Evolutionary conservation across 2,888 invertebrate species (phyloP).

Genomic region (Sinelater perroti): DNA sequence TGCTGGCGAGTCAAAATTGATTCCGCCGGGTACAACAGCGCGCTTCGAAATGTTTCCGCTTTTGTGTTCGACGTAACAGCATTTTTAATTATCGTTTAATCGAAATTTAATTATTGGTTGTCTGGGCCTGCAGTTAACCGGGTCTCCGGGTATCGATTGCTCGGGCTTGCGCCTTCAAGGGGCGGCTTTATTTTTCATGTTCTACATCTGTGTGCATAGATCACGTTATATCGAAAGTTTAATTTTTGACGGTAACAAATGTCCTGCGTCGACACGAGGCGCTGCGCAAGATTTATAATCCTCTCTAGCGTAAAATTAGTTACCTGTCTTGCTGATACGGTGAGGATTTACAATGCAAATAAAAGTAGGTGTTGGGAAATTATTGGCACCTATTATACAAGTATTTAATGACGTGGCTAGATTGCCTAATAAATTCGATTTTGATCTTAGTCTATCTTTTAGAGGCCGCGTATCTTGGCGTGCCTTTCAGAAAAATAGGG

Average conservation of each 20-base stretch:
- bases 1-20: neutral
- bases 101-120: slow-evolving; percentile 28
- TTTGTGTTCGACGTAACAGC: neutral
- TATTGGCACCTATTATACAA: slow-evolving; percentile 22
- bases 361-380: slow-evolving; percentile 24
- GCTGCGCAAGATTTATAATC: slow-evolving; percentile 36
- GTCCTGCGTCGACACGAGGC: slow-evolving; percentile 35
- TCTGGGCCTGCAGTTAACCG: neutral
- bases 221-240: slow-evolving; percentile 35
- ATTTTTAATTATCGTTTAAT: slow-evolving; percentile 17
- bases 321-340: slow-evolving; percentile 32
- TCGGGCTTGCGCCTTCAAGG: slow-evolving; percentile 6
- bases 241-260: slow-evolving; percentile 39
- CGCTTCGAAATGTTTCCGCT: no score
- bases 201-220: slow-evolving; percentile 32
- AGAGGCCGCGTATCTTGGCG: no score
- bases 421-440: slow-evolving; percentile 21
- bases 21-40: neutral
- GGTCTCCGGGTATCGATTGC: slow-evolving; percentile 12
- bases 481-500: no score
- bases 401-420: slow-evolving; percentile 21
- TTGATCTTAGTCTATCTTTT: slow-evolving; percentile 8
- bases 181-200: slow-evolving; percentile 28
- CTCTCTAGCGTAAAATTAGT: slow-evolving; percentile 38
- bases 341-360: slow-evolving; percentile 35